Percentiles rank a stretch among this genome's conserved stretches.
Evolutionary conservation across 2,888 invertebrate genomes (phyloP).

Genomic region (Chrysolina oricalcia): DNA sequence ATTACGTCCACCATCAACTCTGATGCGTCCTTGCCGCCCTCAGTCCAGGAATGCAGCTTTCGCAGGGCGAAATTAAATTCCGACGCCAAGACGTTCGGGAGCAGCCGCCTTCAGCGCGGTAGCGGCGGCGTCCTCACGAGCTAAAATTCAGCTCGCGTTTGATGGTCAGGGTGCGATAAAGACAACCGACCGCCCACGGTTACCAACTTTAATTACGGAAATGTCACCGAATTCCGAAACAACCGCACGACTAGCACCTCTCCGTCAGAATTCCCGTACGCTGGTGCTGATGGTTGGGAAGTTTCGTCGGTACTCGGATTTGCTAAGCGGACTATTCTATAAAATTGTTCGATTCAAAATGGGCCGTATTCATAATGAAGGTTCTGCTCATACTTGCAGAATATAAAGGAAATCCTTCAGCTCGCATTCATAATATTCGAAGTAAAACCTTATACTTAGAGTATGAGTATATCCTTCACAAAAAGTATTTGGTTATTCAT

Average conservation of each 20-base stretch:
- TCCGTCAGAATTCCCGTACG: conserved; percentile 37
- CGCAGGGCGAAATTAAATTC: conserved; percentile 67
- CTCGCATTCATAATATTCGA: no score
- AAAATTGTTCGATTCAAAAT: no score
- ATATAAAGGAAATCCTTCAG: no score
- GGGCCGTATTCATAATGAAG: no score
- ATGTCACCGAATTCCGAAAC: conserved; percentile 63
- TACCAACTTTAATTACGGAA: conserved; percentile 63
- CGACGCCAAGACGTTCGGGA: conserved; percentile 61
- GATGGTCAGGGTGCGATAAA: conserved; percentile 54
- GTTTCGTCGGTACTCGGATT: not conserved
- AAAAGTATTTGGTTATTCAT: no score
- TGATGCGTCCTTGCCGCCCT: conserved; percentile 25
- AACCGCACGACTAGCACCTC: conserved; percentile 58
- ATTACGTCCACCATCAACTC: not conserved
- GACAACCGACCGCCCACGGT: conserved; percentile 56
- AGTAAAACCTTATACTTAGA: no score
- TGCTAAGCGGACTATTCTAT: not conserved
- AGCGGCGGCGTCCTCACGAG: not conserved
- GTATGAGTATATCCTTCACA: no score
- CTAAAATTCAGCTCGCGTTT: conserved; percentile 32
- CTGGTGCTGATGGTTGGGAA: conserved; percentile 5
- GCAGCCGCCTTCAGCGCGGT: conserved; percentile 33
- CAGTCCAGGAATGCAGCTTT: conserved; percentile 60
- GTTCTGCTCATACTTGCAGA: no score